These are phyloP conservation scores for Monopis laevigella DNA, from an alignment of 2,888 invertebrate species.

Conservation along the genomic window DNA sequence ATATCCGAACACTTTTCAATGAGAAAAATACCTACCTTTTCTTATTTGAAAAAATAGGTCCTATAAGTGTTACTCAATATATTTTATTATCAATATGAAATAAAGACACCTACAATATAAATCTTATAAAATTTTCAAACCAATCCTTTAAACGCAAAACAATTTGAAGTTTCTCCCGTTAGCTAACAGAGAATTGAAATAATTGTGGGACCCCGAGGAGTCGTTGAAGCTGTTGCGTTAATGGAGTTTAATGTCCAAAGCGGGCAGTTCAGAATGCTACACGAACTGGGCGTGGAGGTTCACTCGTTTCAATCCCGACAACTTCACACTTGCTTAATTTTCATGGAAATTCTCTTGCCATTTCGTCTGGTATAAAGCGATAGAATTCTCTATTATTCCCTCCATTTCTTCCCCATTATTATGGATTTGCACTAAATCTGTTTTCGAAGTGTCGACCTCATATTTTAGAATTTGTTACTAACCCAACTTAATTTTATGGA, in stretches of 20 bases:
- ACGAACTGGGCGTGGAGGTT: constrained; percentile 2
- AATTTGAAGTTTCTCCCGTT: neutral
- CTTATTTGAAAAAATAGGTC: too few relatives aligned
- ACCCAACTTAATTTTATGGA: too few relatives aligned
- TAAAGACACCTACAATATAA: too few relatives aligned
- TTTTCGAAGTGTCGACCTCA: constrained; percentile 20
- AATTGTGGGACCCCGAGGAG: constrained; percentile 7
- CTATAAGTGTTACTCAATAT: too few relatives aligned
- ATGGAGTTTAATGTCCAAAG: constrained; percentile 5
- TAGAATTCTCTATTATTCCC: constrained; percentile 31
- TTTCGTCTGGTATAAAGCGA: constrained; percentile 29
- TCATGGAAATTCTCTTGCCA: constrained; percentile 30
- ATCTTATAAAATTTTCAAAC: too few relatives aligned
- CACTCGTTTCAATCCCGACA: constrained; percentile 6
- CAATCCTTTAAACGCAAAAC: too few relatives aligned
- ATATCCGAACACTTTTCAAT: too few relatives aligned
- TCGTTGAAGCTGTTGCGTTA: constrained; percentile 10
- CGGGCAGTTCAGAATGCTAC: constrained; percentile 5
- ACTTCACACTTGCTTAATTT: constrained; percentile 30
- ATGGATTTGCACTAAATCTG: constrained; percentile 25
- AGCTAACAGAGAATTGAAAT: constrained; percentile 6
- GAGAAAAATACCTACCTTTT: too few relatives aligned
- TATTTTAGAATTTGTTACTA: neutral
- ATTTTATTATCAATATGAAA: too few relatives aligned
- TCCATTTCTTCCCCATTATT: constrained; percentile 29